phyloP scores from a whole-genome alignment of 1,140 invertebrate genomes.

The Adelges cooleyi region DNA sequence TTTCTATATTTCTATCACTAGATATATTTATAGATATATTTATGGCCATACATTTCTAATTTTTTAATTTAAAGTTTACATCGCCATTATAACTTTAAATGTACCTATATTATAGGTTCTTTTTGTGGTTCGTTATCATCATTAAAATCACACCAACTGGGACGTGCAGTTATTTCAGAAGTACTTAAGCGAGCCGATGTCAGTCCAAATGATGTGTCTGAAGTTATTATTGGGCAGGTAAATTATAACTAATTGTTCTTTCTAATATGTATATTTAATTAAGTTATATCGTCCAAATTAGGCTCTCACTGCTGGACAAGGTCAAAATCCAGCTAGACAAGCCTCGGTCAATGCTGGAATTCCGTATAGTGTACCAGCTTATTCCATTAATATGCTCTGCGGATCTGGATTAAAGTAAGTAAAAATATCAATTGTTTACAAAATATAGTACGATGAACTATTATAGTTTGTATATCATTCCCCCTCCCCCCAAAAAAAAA shows the following conservation, averaged over 20 bases:
- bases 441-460: too few species aligned
- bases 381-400: constrained; percentile 72
- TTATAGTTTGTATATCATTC: too few species aligned
- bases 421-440: too few species aligned
- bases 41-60: too few species aligned
- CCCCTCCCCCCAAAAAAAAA: too few species aligned
- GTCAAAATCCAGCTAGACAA: constrained; percentile 78
- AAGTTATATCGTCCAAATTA: constrained; percentile 39
- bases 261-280: constrained; percentile 14
- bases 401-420: constrained; percentile 73
- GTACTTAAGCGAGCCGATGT: constrained; percentile 52
- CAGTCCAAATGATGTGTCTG: constrained; percentile 53
- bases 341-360: constrained; percentile 66
- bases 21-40: too few species aligned
- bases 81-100: too few species aligned
- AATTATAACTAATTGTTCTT: background rate
- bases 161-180: constrained; percentile 61
- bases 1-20: too few species aligned
- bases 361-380: constrained; percentile 58
- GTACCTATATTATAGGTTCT: constrained; percentile 47
- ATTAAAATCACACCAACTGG: constrained; percentile 59
- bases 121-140: constrained; percentile 58
- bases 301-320: constrained; percentile 58
- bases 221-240: constrained; percentile 82
- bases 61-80: too few species aligned